Percentiles rank a stretch among this genome's conserved stretches.
These are phyloP conservation scores for Cavia porcellus DNA, from an alignment of 2,113 vertebrate genomes.

Conservation along the genomic window DNA sequence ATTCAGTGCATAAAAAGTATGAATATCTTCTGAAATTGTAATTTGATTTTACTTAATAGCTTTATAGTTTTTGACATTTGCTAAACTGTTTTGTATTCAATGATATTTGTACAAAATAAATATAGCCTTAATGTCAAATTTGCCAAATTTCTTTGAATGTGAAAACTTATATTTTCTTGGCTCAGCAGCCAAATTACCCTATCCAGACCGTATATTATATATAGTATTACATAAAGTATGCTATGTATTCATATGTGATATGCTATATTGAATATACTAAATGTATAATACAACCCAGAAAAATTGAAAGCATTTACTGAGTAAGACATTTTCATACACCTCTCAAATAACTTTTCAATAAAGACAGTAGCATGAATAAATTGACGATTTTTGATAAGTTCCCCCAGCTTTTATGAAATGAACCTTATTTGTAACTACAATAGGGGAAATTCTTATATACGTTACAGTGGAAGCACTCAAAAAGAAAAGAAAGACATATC, in stretches of 20 bases:
- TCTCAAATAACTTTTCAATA: constrained; percentile 29
- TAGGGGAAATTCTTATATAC: constrained; percentile 26
- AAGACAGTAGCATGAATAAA: constrained; percentile 42
- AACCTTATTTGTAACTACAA: constrained; percentile 60
- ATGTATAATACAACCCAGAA: neutral
- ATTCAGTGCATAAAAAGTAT: constrained; percentile 16
- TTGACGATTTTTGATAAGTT: constrained; percentile 13
- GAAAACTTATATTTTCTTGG: constrained; percentile 46
- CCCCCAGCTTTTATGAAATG: neutral
- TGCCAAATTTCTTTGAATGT: constrained; percentile 52
- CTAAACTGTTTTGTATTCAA: neutral
- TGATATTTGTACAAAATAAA: constrained; percentile 38
- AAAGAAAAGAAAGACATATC: constrained; percentile 30
- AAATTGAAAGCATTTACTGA: neutral
- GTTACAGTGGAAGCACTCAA: constrained; percentile 39
- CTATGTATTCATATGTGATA: neutral
- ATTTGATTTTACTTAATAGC: constrained; percentile 57
- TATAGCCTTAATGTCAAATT: constrained; percentile 38
- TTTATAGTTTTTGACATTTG: constrained; percentile 37
- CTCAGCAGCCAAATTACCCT: constrained; percentile 12
- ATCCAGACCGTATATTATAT: neutral
- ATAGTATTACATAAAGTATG: neutral
- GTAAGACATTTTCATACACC: constrained; percentile 48
- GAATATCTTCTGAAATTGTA: constrained; percentile 47
- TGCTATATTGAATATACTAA: neutral